Evolutionary conservation across 2,797 vertebrate species (phyloP).

Genomic region (Phoebastria nigripes): DNA sequence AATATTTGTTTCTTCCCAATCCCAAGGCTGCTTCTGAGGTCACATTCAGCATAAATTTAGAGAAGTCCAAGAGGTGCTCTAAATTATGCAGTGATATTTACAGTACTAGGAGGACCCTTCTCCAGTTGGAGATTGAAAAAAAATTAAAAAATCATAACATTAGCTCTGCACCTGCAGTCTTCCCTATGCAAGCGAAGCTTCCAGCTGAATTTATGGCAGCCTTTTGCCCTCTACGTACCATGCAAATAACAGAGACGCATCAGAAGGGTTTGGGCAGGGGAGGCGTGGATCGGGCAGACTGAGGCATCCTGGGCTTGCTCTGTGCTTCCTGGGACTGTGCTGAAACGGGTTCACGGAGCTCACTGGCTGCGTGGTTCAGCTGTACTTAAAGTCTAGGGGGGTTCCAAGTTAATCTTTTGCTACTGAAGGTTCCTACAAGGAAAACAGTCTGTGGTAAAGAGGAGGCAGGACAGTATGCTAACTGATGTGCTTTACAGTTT

Average conservation of each 20-base stretch:
- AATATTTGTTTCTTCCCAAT: slow-evolving; percentile 21
- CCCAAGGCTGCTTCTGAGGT: slow-evolving; percentile 38
- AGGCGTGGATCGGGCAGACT: background rate
- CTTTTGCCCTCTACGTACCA: background rate
- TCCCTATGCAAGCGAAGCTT: background rate
- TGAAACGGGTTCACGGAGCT: background rate
- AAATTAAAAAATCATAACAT: background rate
- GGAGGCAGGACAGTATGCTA: background rate
- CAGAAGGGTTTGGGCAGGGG: background rate
- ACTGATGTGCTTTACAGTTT: background rate
- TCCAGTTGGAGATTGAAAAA: background rate
- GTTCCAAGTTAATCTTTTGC: background rate
- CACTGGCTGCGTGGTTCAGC: background rate
- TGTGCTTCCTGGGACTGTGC: background rate
- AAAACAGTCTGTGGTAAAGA: background rate
- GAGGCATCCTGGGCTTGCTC: background rate
- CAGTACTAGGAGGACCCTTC: slow-evolving; percentile 14
- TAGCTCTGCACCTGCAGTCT: background rate
- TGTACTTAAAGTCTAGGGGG: background rate
- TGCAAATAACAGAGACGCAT: background rate
- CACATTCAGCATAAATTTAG: slow-evolving; percentile 31
- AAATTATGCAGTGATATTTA: slow-evolving; percentile 38
- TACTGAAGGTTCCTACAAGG: background rate
- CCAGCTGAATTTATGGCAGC: background rate
- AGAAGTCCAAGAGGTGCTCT: background rate